Conservation (phyloP, 1,140 invertebrate genomes). For the Coenobita brevimanus region DNA sequence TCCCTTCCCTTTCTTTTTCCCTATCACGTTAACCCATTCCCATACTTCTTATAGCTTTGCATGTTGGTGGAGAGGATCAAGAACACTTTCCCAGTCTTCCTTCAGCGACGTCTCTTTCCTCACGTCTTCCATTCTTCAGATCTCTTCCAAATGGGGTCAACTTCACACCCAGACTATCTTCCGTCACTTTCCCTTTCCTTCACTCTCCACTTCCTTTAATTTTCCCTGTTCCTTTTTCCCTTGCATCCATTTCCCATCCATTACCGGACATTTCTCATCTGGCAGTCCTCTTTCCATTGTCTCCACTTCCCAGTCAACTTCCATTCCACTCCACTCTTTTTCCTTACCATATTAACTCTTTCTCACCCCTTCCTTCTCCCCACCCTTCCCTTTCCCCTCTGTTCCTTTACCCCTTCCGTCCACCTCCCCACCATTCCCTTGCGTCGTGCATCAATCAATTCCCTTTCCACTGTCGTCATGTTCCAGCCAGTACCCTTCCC, state of each 20-base stretch:
- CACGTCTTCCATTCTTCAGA: not conserved
- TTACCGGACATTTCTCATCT: no score
- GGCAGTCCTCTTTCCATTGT: not conserved
- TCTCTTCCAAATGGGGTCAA: not conserved
- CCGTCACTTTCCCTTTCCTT: not conserved
- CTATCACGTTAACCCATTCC: no score
- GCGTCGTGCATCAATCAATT: not conserved
- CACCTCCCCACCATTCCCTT: not conserved
- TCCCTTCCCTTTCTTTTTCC: no score
- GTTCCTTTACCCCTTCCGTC: not conserved
- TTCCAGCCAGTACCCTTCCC: not conserved
- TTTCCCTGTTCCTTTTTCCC: not conserved
- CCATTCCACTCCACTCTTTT: not conserved
- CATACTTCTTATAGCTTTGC: no score
- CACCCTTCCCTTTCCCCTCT: conserved; percentile 1
- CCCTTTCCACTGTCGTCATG: not conserved
- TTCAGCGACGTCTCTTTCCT: no score
- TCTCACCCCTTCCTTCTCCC: not conserved
- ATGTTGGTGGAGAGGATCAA: no score
- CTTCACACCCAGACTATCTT: no score
- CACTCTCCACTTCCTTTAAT: not conserved
- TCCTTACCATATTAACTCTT: not conserved
- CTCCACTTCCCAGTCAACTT: not conserved
- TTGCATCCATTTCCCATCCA: not conserved
- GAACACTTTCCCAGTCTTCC: no score